Percentiles rank a stretch among this genome's conserved stretches.
Conservation (phyloP, 2,888 invertebrate genomes). For the Parapristionchus giblindavisi region DNA sequence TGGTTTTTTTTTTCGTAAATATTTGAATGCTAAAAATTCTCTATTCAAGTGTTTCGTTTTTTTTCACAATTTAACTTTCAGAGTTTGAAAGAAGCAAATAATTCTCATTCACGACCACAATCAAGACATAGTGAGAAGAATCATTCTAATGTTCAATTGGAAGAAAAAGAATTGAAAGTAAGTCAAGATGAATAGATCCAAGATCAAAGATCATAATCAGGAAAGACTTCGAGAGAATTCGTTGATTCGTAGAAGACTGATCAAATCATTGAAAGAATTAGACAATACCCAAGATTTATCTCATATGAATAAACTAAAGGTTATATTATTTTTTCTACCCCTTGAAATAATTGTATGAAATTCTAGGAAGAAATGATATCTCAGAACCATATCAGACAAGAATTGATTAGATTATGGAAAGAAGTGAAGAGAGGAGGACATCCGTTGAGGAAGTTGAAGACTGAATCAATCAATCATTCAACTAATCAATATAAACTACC, state of each 20-base stretch:
- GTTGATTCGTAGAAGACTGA: not conserved
- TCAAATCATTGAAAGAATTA: not conserved
- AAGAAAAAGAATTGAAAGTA: not conserved
- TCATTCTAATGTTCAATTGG: no score
- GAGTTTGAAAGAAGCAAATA: no score
- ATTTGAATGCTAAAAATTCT: no score
- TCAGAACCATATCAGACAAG: not conserved
- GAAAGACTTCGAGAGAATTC: not conserved
- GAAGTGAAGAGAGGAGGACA: not conserved
- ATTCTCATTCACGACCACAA: no score
- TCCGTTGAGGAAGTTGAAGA: not conserved
- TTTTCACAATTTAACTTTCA: no score
- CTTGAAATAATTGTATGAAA: no score
- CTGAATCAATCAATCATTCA: not conserved
- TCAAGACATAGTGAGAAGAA: no score
- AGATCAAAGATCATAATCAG: constrained; percentile 9
- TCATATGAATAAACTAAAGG: not conserved
- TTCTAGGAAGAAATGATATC: not conserved
- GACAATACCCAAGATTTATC: not conserved
- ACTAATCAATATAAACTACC: not conserved
- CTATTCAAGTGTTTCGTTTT: no score
- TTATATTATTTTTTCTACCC: no score
- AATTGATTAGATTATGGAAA: not conserved
- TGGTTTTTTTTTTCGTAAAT: no score
- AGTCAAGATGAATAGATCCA: not conserved